Evolutionary conservation across 1,140 invertebrate species (phyloP), one percentile per base, ranked within the genome.

Genomic region (Lepidurus couesii): DNA sequence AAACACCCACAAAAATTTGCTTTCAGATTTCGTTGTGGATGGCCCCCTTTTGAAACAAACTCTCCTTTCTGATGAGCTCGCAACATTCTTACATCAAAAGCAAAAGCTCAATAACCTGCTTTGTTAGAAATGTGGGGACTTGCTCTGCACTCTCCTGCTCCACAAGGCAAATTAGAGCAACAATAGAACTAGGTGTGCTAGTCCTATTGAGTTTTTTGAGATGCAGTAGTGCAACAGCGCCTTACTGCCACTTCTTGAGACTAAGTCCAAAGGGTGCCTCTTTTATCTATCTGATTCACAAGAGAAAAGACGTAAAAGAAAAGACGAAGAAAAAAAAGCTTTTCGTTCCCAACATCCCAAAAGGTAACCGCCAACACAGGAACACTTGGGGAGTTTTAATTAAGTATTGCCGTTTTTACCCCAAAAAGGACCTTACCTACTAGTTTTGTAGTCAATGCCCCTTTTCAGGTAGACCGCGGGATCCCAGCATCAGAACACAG

Each of bases 181-280:
- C n/a, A 65, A 65, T 65, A 65, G 53, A 21, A 21, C 16, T 11
- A 21, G n/a, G 16, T 65, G 53, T 7, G 21, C 53, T 65, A 65
- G 53, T 65, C 53, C 53, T 65, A 65, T 9, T 65, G 53, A 65
- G 13, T 65, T 65, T 65, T 34, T 2, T 34, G 21, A 65, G 13
- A 65, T 65, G 53, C 21, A 65, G 13, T 34, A 65, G 53, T 65
- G 13, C 16, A 65, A 21, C 16, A 65, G 6, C 6, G 16, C 16
- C 13, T 21, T 65, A 65, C 53, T 65, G 53, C 16, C 16, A 7
- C 21, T 65, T 65, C 21, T 16, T 10, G 8, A 21, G 53, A 16
- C 53, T n/a, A 65, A 65, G 53, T 65, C 53, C 53, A 65, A 65
- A 65, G 53, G 53, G 53, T 65, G 53, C 8, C 53, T 65, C 53